Evolutionary conservation across 1,140 invertebrate genomes (phyloP), one percentile per base, ranked within the genome.

Genomic region (Drosophila funebris): DNA sequence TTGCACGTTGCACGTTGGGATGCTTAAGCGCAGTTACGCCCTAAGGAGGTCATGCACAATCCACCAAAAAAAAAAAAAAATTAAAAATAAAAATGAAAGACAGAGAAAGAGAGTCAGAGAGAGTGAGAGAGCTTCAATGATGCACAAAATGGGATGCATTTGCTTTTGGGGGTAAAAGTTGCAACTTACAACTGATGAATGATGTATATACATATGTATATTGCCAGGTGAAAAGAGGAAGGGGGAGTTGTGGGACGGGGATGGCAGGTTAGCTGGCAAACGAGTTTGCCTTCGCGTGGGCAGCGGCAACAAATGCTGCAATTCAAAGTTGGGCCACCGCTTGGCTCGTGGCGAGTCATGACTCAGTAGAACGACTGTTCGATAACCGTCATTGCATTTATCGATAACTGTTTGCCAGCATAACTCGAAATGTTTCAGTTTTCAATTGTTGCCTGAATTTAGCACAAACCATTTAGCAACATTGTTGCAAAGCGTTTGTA

Each of bases 11-110:
- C 16, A 39, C 33, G 14, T 53, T 62, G 60, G 39, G 60, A 58
- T 67, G 70, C 69, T 68, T 73, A 69, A 73, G 67, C 76, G 74
- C 78, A 78, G 78, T 81, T 81, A 81, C 78, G 72, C 78, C 78
- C 76, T 81, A 78, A 78, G 78, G 78, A 81, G 78, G 78, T 81
- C 78, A 81, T 78, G 68, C 68, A 31, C 64, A 61, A 73, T 43
- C 33, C 24, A 22, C 37, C 11, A 61, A 36, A 16, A 13, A 5
- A 18, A 7, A 16, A 20, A 16, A 22, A 44, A 33, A n/a, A 3
- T 33, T 18, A 44, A 6, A 3, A 46, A 46, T 5, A 3, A 48
- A 16, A 24, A 36, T 6, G 24, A 20, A 9, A 43, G 27, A 46
- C 22, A 39, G 9, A 27, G 8, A 41, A 13, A 41, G 37, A 52